phyloP scores from a whole-genome alignment of 2,888 invertebrate genomes.

The Syritta pipiens region DNA sequence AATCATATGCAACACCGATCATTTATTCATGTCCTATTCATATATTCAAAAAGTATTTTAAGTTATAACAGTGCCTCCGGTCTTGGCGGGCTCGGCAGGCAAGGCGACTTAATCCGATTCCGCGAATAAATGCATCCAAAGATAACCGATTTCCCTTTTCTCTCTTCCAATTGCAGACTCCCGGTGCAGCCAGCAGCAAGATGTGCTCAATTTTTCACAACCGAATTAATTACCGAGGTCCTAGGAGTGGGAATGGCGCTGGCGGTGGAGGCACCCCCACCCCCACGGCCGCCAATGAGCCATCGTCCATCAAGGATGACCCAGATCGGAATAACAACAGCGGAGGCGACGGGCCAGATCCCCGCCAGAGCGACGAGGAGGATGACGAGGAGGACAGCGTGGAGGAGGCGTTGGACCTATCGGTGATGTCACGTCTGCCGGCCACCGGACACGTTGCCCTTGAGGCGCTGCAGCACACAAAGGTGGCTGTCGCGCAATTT shows the following conservation, averaged over 20 bases:
- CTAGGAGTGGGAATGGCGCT: constrained; percentile 70
- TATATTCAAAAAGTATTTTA: constrained; percentile 77
- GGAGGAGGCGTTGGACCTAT: constrained; percentile 76
- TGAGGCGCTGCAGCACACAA: constrained; percentile 96
- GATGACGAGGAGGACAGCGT: constrained; percentile 70
- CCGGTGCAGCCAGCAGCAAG: constrained; percentile 49
- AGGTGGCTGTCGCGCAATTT: constrained; percentile 89
- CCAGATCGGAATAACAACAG: constrained; percentile 77
- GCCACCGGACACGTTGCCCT: constrained; percentile 88
- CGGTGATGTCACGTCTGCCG: constrained; percentile 74
- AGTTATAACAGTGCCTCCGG: constrained; percentile 73
- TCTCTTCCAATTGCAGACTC: constrained; percentile 44
- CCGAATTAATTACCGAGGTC: constrained; percentile 78
- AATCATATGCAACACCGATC: constrained; percentile 75
- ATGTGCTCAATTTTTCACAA: constrained; percentile 79
- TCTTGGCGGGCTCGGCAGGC: background rate
- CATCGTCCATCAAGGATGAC: constrained; percentile 75
- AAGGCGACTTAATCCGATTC: constrained; percentile 32
- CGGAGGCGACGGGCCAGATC: constrained; percentile 55
- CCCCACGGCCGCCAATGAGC: constrained; percentile 68
- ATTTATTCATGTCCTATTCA: constrained; percentile 78
- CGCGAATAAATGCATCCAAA: constrained; percentile 57
- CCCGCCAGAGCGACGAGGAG: constrained; percentile 45
- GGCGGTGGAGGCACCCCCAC: constrained; percentile 36
- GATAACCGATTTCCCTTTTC: constrained; percentile 34